Evolutionary conservation across 2,797 vertebrate genomes (phyloP), one percentile per base, ranked within the genome.

Genomic region (Onychomys arenicola): DNA sequence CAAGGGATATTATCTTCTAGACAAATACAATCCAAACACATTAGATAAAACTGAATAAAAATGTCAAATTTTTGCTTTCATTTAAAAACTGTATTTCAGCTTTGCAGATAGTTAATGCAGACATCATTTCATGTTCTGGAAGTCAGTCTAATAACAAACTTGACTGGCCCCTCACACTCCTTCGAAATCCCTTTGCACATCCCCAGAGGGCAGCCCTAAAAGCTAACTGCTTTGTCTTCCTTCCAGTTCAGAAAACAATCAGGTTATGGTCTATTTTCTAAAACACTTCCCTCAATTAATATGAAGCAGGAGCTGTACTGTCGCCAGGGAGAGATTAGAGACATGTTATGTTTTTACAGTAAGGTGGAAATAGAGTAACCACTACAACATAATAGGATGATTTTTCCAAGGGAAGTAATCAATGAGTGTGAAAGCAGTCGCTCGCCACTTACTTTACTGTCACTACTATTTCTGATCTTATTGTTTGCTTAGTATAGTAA

Each of bases 211-310:
- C 21, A 89, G 14, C 81, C 84, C 91, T 87, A 97, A 96, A 96
- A 97, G 65, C 77, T 94, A 76, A 14, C 34, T 91, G 69, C 84
- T 97, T 97, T 89, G 80, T 95, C 92, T 93, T 97, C 73, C 97
- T 95, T 97, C 97, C 89, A 84, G 92, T 43, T 67, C 73, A 93
- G 86, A 83, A 94, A 92, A 97, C 93, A 98, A 94, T 97, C 97
- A 93, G 94, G 92, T 90, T 98, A 96, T 97, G 87, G 34, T 98
- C 97, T 97, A 87, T 97, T 98, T 97, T 97, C 95, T 97, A 98
- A 98, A 98, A 97, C 97, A 96, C 97, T 98, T 98, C 96, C 97
- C 95, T 97, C 98, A 96, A 97, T 98, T 97, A 98, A 98, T 96
- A 96, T 95, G 97, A 98, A 98, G 65, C 95, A 98, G 96, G 93